Percentiles rank a stretch among this genome's conserved stretches.
Evolutionary conservation across 1,140 invertebrate species (phyloP).

Genomic region (Drosophila bipectinata): DNA sequence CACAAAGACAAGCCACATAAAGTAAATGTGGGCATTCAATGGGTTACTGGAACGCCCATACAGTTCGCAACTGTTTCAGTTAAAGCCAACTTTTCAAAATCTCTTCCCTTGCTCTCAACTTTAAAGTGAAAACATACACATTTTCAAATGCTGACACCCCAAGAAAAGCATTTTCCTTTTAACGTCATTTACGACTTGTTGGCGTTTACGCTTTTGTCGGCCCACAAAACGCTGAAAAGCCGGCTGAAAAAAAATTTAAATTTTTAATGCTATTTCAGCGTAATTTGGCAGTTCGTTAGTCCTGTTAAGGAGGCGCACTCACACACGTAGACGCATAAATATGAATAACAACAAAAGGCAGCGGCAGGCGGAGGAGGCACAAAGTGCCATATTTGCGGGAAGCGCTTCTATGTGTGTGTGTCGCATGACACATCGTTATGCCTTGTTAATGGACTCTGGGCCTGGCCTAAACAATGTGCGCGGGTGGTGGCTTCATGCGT

Average conservation of each 20-base stretch:
- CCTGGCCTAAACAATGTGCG: constrained; percentile 38
- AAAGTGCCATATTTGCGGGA: constrained; percentile 68
- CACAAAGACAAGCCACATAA: constrained; percentile 21
- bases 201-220: constrained; percentile 62
- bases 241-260: constrained; percentile 66
- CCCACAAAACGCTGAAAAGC: constrained; percentile 35
- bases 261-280: constrained; percentile 80
- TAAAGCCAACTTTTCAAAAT: background rate
- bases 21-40: constrained; percentile 11
- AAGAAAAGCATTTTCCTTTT: constrained; percentile 39
- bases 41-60: constrained; percentile 11
- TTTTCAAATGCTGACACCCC: background rate
- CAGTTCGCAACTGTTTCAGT: background rate
- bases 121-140: background rate
- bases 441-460: constrained; percentile 75
- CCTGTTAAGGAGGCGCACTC: constrained; percentile 60
- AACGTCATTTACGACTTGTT: constrained; percentile 69
- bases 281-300: constrained; percentile 82
- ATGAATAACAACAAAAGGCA: constrained; percentile 59
- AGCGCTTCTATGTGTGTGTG: constrained; percentile 11
- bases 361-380: constrained; percentile 8
- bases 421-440: constrained; percentile 79
- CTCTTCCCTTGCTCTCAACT: background rate
- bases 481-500: constrained; percentile 3
- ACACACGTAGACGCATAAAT: constrained; percentile 61